Base-by-base conservation (phyloP, 1,140 invertebrate species). In the Leptinotarsa undecemlineata region DNA sequence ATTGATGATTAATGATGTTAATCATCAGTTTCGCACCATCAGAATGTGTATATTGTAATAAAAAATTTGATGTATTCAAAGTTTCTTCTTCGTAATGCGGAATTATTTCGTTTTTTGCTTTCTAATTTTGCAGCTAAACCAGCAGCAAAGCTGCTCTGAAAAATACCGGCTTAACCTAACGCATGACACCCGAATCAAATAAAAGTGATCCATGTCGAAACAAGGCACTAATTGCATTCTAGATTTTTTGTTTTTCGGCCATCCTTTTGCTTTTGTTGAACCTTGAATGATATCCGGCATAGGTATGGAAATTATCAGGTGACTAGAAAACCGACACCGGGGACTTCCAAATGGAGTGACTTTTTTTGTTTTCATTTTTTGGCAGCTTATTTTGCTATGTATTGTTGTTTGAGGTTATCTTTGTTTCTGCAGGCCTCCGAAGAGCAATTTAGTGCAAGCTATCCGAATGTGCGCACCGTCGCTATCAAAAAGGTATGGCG, bases 401-500 rank as follows among this genome's bases (percentile, higher is more conserved):
- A 17, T 15, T 79, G 76, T 80, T 80, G 68, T 78, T 78, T 78
- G 75, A 79, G 74, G 63, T 75, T 78, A 79, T 77, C 78, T 76
- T 82, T 83, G 78, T 81, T 82, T 79, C 85, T 82, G 76, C 89
- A 90, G 91, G 88, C 87, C 48, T 88, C 90, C 60, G 93, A 94
- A 85, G 92, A 94, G 84, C 89, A 87, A 74, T 88, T 84, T 79
- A 86, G 85, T 80, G 87, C 89, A 69, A 90, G 89, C 71, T 95
- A 91, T 87, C 94, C 92, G 84, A 93, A 93, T 73, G 90, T 95
- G 6, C 87, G 90, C 74, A 90, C 90, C 21, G 89, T 95, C 67
- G 90, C 90, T 61, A 89, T 95, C 80, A 94, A 93, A 86, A 95
- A 95, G 91, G 94, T 93, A 86, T 84, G 76, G 19, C 68, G 48